Evolutionary conservation across 2,113 vertebrate species (phyloP), one percentile per base, ranked within the genome.

Genomic region (Anhinga rufa): DNA sequence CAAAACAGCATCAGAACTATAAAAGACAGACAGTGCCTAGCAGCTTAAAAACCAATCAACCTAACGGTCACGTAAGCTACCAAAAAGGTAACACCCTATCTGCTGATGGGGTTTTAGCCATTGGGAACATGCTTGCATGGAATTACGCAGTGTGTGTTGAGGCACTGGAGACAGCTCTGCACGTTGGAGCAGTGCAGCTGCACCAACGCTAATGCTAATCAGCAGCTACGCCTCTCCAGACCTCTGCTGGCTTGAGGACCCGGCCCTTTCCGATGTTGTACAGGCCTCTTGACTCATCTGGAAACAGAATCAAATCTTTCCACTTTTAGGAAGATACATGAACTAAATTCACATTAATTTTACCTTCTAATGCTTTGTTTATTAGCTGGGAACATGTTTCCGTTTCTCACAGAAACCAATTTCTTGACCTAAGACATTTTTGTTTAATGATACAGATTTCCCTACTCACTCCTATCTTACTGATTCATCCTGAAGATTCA

Each of bases 211-310:
- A 48, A 31, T 2, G 29, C n/a, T 21, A 17, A 34, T 2, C 25
- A 54, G 65, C 9, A 64, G 86, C 77, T 21, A 19, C 3, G 13
- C 22, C 40, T 14, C 57, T 15, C 12, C n/a, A 49, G 36, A 57
- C 13, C 49, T 34, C 2, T 1, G 19, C 24, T 5, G 29, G 40
- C 18, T 34, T 9, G 15, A 19, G 7, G 31, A 14, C 44, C 20
- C 3, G 5, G n/a, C n/a, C 58, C 42, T 17, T 13, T 29, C 48
- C 2, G 0, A 62, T 1, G 2, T 66, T 20, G 28, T 11, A 34
- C 3, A 20, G 19, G 19, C 24, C 57, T 29, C 48, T 18, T 9
- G 14, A 42, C 12, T 46, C 28, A 24, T 29, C 54, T 40, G 31
- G 79, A 60, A 68, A 75, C 5, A 19, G 24, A 58, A 82, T 22